phyloP scores from a whole-genome alignment of 2,113 vertebrate species.

The Osmerus mordax region DNA sequence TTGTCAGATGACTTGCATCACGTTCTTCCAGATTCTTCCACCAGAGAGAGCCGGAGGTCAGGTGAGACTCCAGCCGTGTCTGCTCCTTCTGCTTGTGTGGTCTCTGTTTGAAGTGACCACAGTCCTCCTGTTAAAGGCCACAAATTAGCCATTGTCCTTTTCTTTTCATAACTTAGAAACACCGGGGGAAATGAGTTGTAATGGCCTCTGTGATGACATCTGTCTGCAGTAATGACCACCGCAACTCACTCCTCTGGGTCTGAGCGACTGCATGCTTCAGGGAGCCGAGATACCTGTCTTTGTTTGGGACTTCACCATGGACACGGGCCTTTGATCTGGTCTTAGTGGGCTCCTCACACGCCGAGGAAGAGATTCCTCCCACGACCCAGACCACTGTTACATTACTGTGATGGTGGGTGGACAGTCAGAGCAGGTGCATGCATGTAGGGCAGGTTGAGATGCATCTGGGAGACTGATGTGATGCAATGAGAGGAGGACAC shows the following conservation, averaged over 20 bases:
- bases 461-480: too few relatives aligned
- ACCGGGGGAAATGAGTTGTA: slow-evolving; percentile 39
- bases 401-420: too few relatives aligned
- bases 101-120: slow-evolving; percentile 52
- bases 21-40: neutral
- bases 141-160: slow-evolving; percentile 44
- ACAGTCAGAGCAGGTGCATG: too few relatives aligned
- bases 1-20: neutral
- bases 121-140: slow-evolving; percentile 47
- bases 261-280: slow-evolving; percentile 37
- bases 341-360: slow-evolving; percentile 7
- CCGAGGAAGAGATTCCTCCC: slow-evolving; percentile 10
- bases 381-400: neutral
- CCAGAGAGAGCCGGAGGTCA: neutral
- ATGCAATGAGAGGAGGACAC: too few relatives aligned
- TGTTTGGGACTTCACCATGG: slow-evolving; percentile 60
- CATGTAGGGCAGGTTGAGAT: too few relatives aligned
- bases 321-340: slow-evolving; percentile 62
- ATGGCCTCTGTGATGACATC: slow-evolving; percentile 34
- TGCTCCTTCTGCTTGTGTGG: slow-evolving; percentile 25
- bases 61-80: too few relatives aligned
- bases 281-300: slow-evolving; percentile 46
- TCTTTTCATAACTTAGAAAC: slow-evolving; percentile 47
- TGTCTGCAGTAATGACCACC: slow-evolving; percentile 38
- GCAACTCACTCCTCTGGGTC: neutral